Evolutionary conservation across 2,113 vertebrate genomes (phyloP), one percentile per base, ranked within the genome.

Genomic region (Thryonomys swinderianus): DNA sequence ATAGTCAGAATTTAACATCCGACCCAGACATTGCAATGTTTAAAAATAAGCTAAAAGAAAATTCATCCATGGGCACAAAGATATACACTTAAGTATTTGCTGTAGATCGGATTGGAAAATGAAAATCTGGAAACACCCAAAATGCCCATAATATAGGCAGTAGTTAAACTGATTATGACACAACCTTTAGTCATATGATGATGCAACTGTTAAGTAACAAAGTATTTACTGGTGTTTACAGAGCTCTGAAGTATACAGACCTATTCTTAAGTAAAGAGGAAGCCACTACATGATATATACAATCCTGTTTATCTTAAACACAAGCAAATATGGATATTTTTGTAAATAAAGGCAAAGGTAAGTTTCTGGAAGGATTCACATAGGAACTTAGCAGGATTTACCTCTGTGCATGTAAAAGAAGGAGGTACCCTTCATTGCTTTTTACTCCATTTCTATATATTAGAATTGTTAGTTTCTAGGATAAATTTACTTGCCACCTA

Each of bases 1-100:
- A 48, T 37, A 42, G 20, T 82, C 69, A 88, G 73, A 88, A 85
- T 59, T 94, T 61, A 91, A 88, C 48, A 90, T 34, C 45, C 59
- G 18, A 87, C 62, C 14, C 61, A 79, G 45, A 7, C 4, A 59
- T 32, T 87, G 21, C 17, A 40, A 82, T 37, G 48, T 34, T n/a
- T 37, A 61, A 57, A 23, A 69, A n/a, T 55, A 92, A 59, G 11
- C 64, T 90, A 79, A 76, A 81, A 57, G 69, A 94, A 91, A 92
- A 92, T 2, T 81, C 30, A 27, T 0, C 32, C 7, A 34, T 42
- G 7, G 85, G 25, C 83, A 67, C 40, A 91, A 59, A 88, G 55
- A 62, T 21, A 1, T 16, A 3, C 34, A 45, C 83, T 78, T 53
- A 94, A 79, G 17, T 20, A 32, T 82, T 76, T 25, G 17, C 17